Percentiles rank a stretch among this genome's conserved stretches.
Conservation (phyloP, 1,140 invertebrate species). For the Drosophila novamexicana region DNA sequence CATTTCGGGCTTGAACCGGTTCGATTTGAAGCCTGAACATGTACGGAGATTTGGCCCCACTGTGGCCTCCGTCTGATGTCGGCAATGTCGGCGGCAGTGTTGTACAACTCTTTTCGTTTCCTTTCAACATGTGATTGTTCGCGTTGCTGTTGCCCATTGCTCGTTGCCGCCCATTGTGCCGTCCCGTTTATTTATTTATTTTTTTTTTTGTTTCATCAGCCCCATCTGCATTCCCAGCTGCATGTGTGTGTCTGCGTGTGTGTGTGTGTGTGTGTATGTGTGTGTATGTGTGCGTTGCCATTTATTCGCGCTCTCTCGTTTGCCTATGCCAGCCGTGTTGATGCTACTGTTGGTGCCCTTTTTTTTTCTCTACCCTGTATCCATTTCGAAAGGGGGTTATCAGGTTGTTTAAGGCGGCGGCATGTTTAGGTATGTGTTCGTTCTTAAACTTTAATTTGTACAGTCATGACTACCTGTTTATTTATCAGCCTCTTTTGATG, state of each 20-base stretch:
- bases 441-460: too few relatives aligned
- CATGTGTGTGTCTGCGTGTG: constrained; percentile 13
- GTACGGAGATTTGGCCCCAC: constrained; percentile 11
- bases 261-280: constrained; percentile 24
- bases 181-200: neutral
- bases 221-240: constrained; percentile 23
- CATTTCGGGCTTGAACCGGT: too few relatives aligned
- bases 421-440: too few relatives aligned
- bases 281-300: constrained; percentile 42
- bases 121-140: constrained; percentile 59
- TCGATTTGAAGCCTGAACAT: too few relatives aligned
- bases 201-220: constrained; percentile 18
- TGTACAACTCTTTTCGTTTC: constrained; percentile 77
- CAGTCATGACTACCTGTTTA: too few relatives aligned
- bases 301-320: constrained; percentile 58
- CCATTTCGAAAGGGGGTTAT: neutral
- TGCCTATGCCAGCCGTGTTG: constrained; percentile 23
- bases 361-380: constrained; percentile 17
- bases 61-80: constrained; percentile 38
- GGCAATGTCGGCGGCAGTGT: constrained; percentile 55
- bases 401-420: too few relatives aligned
- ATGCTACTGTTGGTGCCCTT: constrained; percentile 10
- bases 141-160: constrained; percentile 36
- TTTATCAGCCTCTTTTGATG: too few relatives aligned
- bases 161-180: neutral